Percentiles rank a stretch among this genome's conserved stretches.
phyloP scores from a whole-genome alignment of 2,113 vertebrate genomes.

The Cathartes aura region DNA sequence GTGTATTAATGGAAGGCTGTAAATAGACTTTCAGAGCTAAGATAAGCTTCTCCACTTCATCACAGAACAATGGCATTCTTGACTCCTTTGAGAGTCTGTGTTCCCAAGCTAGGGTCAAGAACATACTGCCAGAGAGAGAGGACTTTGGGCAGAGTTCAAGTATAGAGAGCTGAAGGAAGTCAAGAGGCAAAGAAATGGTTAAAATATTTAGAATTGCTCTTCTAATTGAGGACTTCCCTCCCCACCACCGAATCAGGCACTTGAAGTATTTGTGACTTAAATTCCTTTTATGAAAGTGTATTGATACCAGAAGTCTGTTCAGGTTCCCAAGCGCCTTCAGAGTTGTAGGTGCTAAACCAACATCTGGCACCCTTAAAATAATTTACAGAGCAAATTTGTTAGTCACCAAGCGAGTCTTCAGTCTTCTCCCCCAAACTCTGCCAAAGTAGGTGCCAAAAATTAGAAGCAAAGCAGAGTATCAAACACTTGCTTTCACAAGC shows the following conservation, averaged over 20 bases:
- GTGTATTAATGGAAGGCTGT: neutral
- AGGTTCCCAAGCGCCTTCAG: neutral
- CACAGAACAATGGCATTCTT: neutral
- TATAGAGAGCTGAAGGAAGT: neutral
- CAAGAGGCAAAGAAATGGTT: neutral
- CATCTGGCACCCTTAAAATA: neutral
- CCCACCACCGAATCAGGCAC: neutral
- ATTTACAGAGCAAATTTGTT: neutral
- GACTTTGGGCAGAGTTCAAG: neutral
- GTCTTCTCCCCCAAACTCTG: neutral
- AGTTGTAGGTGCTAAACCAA: neutral
- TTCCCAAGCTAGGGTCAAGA: neutral
- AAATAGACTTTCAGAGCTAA: neutral
- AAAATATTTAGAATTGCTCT: neutral
- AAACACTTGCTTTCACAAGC: neutral
- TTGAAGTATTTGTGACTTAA: neutral
- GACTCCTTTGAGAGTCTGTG: neutral
- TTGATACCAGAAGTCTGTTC: neutral
- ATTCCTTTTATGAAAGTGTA: neutral
- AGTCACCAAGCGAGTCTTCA: neutral
- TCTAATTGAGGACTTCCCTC: neutral
- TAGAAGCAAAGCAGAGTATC: neutral
- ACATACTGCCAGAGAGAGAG: neutral
- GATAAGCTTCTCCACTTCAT: neutral
- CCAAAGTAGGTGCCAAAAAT: neutral